Evolutionary conservation across 1,140 invertebrate species (phyloP).

Genomic region (Leptopilina clavipes): DNA sequence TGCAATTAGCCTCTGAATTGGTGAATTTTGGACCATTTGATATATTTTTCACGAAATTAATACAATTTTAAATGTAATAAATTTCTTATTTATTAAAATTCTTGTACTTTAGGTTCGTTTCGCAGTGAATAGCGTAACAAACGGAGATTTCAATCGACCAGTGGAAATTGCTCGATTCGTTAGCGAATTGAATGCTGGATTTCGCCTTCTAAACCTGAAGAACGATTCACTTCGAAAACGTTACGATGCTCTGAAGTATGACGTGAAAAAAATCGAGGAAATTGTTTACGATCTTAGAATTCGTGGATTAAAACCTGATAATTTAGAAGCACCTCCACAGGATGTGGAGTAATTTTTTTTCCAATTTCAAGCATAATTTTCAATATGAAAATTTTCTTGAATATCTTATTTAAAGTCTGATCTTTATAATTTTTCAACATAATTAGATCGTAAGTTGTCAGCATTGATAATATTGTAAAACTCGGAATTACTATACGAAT

Average conservation of each 20-base stretch:
- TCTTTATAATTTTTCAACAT: not conserved
- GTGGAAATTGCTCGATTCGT: conserved; percentile 90
- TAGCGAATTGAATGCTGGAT: conserved; percentile 90
- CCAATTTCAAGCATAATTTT: not conserved
- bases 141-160: conserved; percentile 87
- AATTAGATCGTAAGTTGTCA: not conserved
- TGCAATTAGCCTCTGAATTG: conserved; percentile 88
- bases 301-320: conserved; percentile 80
- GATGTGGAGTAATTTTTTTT: conserved; percentile 42
- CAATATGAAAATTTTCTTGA: not conserved
- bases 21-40: conserved; percentile 76
- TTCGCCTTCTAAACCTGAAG: conserved; percentile 91
- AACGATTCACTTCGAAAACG: conserved; percentile 91
- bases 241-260: conserved; percentile 94
- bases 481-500: no score
- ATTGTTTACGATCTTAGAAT: conserved; percentile 95
- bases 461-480: no score
- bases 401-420: conserved; percentile 6
- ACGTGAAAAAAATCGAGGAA: conserved; percentile 96
- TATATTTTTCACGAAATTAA: conserved; percentile 8
- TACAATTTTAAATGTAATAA: conserved; percentile 34
- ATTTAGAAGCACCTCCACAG: conserved; percentile 29
- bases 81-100: no score
- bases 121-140: conserved; percentile 91
- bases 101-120: conserved; percentile 81